Conservation (phyloP, 2,797 vertebrate species). For the Pyrocephalus nanus region DNA sequence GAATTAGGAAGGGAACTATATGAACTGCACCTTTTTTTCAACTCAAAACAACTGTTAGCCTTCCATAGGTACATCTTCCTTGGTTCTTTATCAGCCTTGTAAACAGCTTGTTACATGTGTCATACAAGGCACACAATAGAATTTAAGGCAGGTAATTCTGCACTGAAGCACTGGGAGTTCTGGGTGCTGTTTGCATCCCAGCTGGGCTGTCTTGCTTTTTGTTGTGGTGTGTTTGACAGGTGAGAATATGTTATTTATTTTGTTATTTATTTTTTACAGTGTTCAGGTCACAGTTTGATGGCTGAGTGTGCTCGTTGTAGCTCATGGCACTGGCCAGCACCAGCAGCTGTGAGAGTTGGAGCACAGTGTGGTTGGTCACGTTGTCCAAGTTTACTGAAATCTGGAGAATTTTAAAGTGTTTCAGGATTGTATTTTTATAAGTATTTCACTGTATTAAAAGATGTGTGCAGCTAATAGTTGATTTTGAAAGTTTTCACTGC, state of each 20-base stretch:
- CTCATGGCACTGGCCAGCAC: neutral
- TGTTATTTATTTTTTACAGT: too few relatives aligned
- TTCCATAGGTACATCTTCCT: accelerated
- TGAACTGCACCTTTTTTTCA: neutral
- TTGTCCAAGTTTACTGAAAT: neutral
- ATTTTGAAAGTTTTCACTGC: neutral
- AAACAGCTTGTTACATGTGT: accelerated
- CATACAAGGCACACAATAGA: accelerated
- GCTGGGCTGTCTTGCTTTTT: neutral
- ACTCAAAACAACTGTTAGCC: neutral
- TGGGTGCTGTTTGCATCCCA: neutral
- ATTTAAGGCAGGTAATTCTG: neutral
- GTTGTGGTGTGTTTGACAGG: neutral
- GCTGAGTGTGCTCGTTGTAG: neutral
- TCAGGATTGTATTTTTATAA: accelerated
- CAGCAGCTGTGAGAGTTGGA: accelerated
- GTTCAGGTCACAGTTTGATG: neutral
- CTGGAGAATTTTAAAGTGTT: neutral
- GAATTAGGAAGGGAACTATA: neutral
- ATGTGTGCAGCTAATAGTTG: neutral
- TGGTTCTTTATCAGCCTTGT: neutral
- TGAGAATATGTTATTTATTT: neutral
- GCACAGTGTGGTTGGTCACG: accelerated
- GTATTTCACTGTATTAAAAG: neutral
- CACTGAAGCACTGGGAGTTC: neutral